Evolutionary conservation across 2,797 vertebrate species (phyloP), one percentile per base, ranked within the genome.

Genomic region (Sebastes miniatus): DNA sequence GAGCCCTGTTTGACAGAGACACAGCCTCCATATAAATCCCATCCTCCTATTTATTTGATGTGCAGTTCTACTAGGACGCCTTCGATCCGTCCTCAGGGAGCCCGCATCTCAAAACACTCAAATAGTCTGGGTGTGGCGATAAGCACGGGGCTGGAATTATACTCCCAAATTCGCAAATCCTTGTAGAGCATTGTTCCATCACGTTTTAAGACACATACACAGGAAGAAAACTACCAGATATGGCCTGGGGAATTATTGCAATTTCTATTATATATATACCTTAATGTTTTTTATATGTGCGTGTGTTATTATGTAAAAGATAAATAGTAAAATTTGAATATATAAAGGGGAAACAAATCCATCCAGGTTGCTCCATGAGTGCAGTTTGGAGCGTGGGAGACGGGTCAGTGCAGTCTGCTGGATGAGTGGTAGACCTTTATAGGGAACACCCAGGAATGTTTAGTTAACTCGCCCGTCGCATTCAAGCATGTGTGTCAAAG

Each of bases 401-500:
- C 61, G 77, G 91, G 86, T 91, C 90, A 85, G 76, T 86, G 89
- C 84, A 81, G 83, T 77, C 73, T 73, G 73, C 73, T 89, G 81
- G 88, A 73, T 81, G 90, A 92, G 91, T 73, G 88, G 83, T 87
- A 83, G 86, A 92, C 92, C 90, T 93, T 92, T 89, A 92, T 64
- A 80, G 80, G 86, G 91, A 93, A 94, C 93, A 94, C 94, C 93
- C 94, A 93, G 91, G 93, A 95, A 94, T 95, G 93, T 95, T 94
- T 92, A 90, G 93, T 94, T 92, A 94, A 91, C 91, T 93, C 75
- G 66, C 83, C 91, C 73, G 81, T 88, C 77, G 84, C 89, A 93
- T 93, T 95, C 93, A 95, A 94, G 90, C 90, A 75, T 92, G 93
- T 93, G 91, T 94, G 93, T 95, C 92, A 94, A 93, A 94, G 94